These are phyloP conservation scores for Osmerus mordax DNA, from an alignment of 2,113 vertebrate species.

Conservation along the genomic window DNA sequence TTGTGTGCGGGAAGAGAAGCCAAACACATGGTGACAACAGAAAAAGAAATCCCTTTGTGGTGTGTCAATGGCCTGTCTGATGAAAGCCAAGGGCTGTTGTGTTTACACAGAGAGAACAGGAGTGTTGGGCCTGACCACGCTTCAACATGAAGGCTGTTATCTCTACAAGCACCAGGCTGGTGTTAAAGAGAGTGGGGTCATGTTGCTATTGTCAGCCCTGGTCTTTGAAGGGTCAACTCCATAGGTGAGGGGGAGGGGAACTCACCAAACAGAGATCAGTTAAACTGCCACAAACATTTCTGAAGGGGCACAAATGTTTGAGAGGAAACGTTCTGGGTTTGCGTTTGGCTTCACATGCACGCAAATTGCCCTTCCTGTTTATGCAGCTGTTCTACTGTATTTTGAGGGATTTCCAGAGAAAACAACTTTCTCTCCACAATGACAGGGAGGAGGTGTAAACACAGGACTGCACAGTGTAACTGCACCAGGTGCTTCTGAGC, in stretches of 20 bases:
- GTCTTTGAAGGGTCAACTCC: not conserved
- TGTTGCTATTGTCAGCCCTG: slow-evolving; percentile 25
- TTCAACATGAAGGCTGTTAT: slow-evolving; percentile 28
- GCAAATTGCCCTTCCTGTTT: slow-evolving; percentile 66
- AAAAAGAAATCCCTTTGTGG: slow-evolving; percentile 41
- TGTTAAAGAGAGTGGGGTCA: slow-evolving; percentile 49
- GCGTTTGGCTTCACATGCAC: slow-evolving; percentile 48
- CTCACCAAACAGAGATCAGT: slow-evolving; percentile 19
- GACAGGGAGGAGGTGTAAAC: slow-evolving; percentile 41
- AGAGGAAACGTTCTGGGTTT: slow-evolving; percentile 32
- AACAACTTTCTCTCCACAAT: slow-evolving; percentile 47
- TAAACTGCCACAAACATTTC: slow-evolving; percentile 53
- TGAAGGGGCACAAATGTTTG: slow-evolving; percentile 39
- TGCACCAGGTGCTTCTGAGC: slow-evolving; percentile 56
- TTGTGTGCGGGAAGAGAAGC: slow-evolving; percentile 45
- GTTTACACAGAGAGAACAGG: slow-evolving; percentile 40
- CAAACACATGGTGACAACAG: slow-evolving; percentile 20
- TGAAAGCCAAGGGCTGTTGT: slow-evolving; percentile 33
- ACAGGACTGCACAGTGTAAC: slow-evolving; percentile 31
- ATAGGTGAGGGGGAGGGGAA: slow-evolving; percentile 25
- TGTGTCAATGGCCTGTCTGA: slow-evolving; percentile 20
- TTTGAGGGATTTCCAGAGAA: slow-evolving; percentile 50
- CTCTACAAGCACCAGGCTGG: slow-evolving; percentile 34
- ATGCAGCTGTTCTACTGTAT: slow-evolving; percentile 66
- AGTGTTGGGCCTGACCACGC: slow-evolving; percentile 30